Evolutionary conservation across 1,140 invertebrate genomes (phyloP).

Genomic region (Paraescarpia echinospica): DNA sequence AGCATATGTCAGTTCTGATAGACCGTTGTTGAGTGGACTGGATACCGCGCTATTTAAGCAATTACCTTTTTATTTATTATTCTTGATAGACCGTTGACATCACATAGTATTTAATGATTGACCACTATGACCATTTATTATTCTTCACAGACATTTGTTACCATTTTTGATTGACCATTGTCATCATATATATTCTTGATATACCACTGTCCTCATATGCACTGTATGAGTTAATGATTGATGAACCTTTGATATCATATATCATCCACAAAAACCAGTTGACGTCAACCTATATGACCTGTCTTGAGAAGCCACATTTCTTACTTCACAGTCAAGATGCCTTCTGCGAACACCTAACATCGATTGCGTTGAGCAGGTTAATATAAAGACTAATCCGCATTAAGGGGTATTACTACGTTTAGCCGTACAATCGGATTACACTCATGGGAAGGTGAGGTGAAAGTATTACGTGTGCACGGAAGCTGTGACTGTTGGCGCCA

Average conservation of each 20-base stretch:
- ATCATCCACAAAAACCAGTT: neutral
- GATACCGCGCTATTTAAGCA: too few species aligned
- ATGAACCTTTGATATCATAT: neutral
- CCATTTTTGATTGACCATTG: too few species aligned
- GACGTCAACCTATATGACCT: neutral
- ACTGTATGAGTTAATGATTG: too few species aligned
- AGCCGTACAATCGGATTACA: neutral
- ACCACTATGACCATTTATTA: too few species aligned
- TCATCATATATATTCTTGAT: too few species aligned
- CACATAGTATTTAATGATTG: too few species aligned
- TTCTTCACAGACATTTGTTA: too few species aligned
- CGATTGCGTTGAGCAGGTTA: neutral
- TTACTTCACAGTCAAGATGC: neutral
- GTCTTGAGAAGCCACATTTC: neutral
- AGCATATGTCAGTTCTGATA: too few species aligned
- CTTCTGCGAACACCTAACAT: neutral
- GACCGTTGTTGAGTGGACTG: too few species aligned
- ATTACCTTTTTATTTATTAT: too few species aligned
- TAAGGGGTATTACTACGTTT: neutral
- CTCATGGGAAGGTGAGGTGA: neutral
- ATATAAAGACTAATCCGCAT: neutral
- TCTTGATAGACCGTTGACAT: too few species aligned
- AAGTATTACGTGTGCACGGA: neutral
- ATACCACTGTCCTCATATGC: too few species aligned
- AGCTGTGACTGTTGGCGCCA: neutral